These are phyloP conservation scores for Kryptolebias ocellatus DNA, from an alignment of 2,797 vertebrate genomes.

Conservation along the genomic window DNA sequence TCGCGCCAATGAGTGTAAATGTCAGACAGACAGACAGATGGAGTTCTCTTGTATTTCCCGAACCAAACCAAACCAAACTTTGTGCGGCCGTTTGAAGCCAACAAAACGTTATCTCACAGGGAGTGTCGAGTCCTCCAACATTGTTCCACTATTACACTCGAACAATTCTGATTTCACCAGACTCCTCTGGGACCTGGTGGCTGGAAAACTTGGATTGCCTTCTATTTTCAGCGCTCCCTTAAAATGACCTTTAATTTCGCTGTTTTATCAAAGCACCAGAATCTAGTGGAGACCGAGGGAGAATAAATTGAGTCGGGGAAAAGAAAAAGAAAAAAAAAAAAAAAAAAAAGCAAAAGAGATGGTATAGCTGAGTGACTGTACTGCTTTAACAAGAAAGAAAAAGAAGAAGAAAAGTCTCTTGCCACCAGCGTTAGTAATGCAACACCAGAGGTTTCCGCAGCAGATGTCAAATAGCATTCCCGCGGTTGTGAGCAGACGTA, in stretches of 20 bases:
- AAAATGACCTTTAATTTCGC: conserved; percentile 77
- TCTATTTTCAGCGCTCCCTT: conserved; percentile 69
- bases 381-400: conserved; percentile 12
- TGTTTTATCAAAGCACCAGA: conserved; percentile 60
- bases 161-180: conserved; percentile 61
- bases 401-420: conserved; percentile 16
- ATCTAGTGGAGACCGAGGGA: conserved; percentile 7
- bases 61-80: conserved; percentile 27
- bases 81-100: conserved; percentile 40
- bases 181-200: conserved; percentile 69
- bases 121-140: conserved; percentile 35
- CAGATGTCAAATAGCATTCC: conserved; percentile 66
- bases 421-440: conserved; percentile 37
- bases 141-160: conserved; percentile 61
- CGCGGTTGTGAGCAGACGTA: conserved; percentile 48
- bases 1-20: too few species aligned
- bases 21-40: background rate
- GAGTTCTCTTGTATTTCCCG: conserved; percentile 2
- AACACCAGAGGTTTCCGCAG: conserved; percentile 42
- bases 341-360: background rate
- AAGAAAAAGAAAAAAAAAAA: background rate
- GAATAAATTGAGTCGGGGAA: conserved; percentile 8
- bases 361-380: conserved; percentile 35
- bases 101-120: conserved; percentile 44
- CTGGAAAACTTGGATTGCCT: conserved; percentile 70